These are phyloP conservation scores for Prionace glauca DNA, from an alignment of 2,797 vertebrate genomes.

Conservation along the genomic window DNA sequence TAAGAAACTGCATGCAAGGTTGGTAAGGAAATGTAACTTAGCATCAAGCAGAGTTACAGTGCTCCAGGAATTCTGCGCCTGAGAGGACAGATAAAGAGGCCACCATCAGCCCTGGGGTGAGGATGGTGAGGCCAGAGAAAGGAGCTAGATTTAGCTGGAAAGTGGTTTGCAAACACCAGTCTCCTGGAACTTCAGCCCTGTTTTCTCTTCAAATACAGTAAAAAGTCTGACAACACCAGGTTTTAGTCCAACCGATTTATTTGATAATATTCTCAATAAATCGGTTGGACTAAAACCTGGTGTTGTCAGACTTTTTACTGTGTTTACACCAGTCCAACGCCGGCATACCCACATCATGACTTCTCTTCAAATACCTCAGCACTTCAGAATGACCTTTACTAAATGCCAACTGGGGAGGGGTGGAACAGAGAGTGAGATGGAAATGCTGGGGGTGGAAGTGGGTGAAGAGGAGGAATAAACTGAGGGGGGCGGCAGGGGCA, in stretches of 20 bases:
- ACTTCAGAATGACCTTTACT: background rate
- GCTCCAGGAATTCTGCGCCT: background rate
- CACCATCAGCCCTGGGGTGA: background rate
- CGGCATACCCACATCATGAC: too few species aligned
- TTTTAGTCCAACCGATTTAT: too few species aligned
- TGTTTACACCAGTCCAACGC: too few species aligned
- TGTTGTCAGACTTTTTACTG: too few species aligned
- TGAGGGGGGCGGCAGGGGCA: too few species aligned
- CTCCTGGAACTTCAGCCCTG: background rate
- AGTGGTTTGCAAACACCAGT: background rate
- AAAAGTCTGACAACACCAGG: too few species aligned
- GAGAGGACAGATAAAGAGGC: background rate
- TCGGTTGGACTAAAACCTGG: too few species aligned
- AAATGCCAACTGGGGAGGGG: background rate
- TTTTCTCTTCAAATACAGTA: background rate
- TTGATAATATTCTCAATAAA: too few species aligned
- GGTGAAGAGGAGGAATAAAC: background rate
- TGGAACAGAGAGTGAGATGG: too few species aligned
- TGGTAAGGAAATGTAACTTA: background rate
- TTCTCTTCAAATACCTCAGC: background rate
- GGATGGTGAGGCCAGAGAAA: background rate
- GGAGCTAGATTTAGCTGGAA: background rate
- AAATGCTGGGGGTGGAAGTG: too few species aligned
- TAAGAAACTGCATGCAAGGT: background rate
- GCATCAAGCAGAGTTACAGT: background rate